Percentiles rank a stretch among this genome's conserved stretches.
Conservation (phyloP, 1,140 invertebrate species). For the Bicyclus anynana region DNA sequence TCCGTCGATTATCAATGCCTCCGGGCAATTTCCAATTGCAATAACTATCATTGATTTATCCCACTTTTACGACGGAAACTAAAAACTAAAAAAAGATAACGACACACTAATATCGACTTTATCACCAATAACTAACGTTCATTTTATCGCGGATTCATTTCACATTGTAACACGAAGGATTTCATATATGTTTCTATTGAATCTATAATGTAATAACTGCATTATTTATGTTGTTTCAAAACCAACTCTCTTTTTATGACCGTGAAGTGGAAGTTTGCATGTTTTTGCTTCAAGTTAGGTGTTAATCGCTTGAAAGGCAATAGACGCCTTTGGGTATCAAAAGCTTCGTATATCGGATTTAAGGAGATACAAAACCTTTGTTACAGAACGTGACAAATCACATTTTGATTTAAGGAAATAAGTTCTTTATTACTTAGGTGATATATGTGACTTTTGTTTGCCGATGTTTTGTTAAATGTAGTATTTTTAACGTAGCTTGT, state of each 20-base stretch:
- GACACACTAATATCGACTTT: constrained; percentile 1
- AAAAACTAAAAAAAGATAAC: constrained; percentile 6
- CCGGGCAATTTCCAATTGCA: constrained; percentile 21
- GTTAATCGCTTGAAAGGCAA: constrained; percentile 28
- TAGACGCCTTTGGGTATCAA: constrained; percentile 27
- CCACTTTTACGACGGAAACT: constrained; percentile 17
- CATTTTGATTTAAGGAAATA: not conserved
- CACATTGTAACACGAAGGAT: constrained; percentile 13
- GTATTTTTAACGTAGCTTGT: not conserved
- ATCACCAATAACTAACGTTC: not conserved
- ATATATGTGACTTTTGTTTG: not conserved
- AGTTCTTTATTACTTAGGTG: not conserved
- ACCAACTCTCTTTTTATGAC: not conserved
- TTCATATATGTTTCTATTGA: constrained; percentile 4
- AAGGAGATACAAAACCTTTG: constrained; percentile 16
- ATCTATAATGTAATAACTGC: not conserved
- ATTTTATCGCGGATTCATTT: constrained; percentile 2
- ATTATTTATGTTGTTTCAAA: not conserved
- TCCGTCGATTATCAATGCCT: constrained; percentile 23
- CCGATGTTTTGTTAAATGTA: not conserved
- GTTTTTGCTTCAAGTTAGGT: constrained; percentile 14
- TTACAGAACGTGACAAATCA: constrained; percentile 1
- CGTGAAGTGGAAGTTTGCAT: constrained; percentile 5
- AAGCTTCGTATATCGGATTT: constrained; percentile 31
- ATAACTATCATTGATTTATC: constrained; percentile 28